Base-by-base conservation (phyloP, 2,888 invertebrate species). In the Oxyteleia sp. region DNA sequence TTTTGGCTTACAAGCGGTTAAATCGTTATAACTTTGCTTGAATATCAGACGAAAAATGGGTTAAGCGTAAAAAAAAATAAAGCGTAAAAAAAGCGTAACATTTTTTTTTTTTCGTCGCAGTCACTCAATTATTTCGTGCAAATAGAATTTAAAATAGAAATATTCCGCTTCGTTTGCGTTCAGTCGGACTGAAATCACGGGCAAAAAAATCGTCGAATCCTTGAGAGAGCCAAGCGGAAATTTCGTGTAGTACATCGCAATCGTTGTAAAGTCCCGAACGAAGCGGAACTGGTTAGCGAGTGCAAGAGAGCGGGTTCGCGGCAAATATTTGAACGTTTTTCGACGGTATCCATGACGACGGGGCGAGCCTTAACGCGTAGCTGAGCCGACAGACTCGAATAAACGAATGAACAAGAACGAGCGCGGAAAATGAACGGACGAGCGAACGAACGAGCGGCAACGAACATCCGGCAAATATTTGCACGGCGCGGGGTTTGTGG, bases 381-480 rank as follows among this genome's bases (percentile, higher is more conserved):
- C 79, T 76, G 71, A 79, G 76, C 82, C 82, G n/a, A n/a, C n/a
- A 82, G 82, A 75, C 71, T 68, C 75, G 64, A 71, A 81, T 74
- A 81, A 81, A 74, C 74, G 74, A 82, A 82, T 71, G 76, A 75
- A 66, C 79, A 47, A 71, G 84, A 82, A 78, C 84, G 82, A 78
- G 57, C 69, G 79, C 57, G 75, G 85, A 85, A 84, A 86, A 80
- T 75, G 79, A 85, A 82, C 66, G 79, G 78, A 72, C 79, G 76
- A 74, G 74, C 80, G 82, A 71, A 55, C 78, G 74, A 79, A 74
- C 74, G 71, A 82, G 66, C 59, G 84, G 45, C 83, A 82, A 82
- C 86, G 87, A 88, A 88, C 88, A 88, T 86, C 89, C 86, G 85
- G 86, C 89, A 90, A 90, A 90, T 89, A 90, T 90, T 90, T 90